phyloP scores from a whole-genome alignment of 2,888 invertebrate genomes.

The Hypena proboscidalis region DNA sequence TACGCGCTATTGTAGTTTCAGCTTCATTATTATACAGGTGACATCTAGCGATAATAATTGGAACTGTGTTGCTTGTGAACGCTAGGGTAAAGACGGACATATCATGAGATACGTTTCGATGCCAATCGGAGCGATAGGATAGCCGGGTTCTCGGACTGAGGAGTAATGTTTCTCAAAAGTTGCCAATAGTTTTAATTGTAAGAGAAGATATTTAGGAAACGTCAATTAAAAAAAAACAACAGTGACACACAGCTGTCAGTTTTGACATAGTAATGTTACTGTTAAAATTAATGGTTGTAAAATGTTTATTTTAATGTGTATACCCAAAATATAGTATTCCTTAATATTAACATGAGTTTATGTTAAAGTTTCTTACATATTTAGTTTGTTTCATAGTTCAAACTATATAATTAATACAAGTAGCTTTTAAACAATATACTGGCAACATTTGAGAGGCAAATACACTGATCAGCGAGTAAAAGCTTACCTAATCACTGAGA shows the following conservation, averaged over 20 bases:
- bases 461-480: constrained; percentile 36
- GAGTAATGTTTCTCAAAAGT: constrained; percentile 45
- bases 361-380: too few relatives aligned
- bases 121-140: constrained; percentile 64
- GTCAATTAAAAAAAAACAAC: too few relatives aligned
- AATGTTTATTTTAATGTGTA: too few relatives aligned
- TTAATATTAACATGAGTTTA: too few relatives aligned
- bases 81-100: constrained; percentile 65
- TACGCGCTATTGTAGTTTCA: too few relatives aligned
- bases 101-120: constrained; percentile 54
- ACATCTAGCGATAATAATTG: constrained; percentile 5
- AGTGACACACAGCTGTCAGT: too few relatives aligned
- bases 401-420: too few relatives aligned
- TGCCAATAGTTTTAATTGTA: constrained; percentile 8
- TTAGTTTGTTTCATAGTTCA: too few relatives aligned
- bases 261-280: too few relatives aligned
- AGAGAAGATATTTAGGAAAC: too few relatives aligned
- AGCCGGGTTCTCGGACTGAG: constrained; percentile 60
- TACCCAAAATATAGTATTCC: too few relatives aligned
- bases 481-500: constrained; percentile 74
- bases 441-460: constrained; percentile 39
- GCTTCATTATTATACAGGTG: neutral
- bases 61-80: constrained; percentile 11
- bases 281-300: too few relatives aligned
- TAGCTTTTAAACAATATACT: constrained; percentile 5